Evolutionary conservation across 2,797 vertebrate genomes (phyloP).

Genomic region (Phalanger gymnotis): DNA sequence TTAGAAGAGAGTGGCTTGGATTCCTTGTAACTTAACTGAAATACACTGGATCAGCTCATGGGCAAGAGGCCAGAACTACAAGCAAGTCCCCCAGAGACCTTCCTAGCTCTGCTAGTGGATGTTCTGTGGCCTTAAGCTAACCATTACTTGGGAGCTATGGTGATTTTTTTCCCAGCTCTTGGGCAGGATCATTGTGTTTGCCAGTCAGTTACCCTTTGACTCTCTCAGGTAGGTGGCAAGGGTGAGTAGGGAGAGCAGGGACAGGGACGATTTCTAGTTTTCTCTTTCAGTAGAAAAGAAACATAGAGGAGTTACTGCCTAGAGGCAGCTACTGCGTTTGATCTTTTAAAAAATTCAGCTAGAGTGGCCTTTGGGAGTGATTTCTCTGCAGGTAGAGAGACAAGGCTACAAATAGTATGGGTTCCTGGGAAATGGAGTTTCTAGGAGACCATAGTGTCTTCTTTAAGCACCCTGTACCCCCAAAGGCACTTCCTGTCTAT

Average conservation of each 20-base stretch:
- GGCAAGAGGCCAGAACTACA: not conserved
- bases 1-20: not conserved
- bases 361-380: not conserved
- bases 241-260: not conserved
- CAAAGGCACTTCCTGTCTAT: not conserved
- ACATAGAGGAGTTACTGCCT: not conserved
- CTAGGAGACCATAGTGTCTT: not conserved
- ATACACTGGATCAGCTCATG: not conserved
- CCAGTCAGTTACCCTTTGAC: not conserved
- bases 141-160: not conserved
- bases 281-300: slow-evolving; percentile 13
- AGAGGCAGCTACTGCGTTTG: not conserved
- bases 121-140: not conserved
- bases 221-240: not conserved
- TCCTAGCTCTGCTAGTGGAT: not conserved
- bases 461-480: not conserved
- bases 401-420: not conserved
- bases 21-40: not conserved
- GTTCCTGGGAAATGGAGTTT: not conserved
- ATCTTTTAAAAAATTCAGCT: not conserved
- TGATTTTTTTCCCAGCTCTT: not conserved
- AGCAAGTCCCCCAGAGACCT: not conserved
- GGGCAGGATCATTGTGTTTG: not conserved
- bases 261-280: not conserved
- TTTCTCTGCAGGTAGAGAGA: not conserved